Evolutionary conservation across 2,113 vertebrate species (phyloP).

Genomic region (Geothlypis trichas): DNA sequence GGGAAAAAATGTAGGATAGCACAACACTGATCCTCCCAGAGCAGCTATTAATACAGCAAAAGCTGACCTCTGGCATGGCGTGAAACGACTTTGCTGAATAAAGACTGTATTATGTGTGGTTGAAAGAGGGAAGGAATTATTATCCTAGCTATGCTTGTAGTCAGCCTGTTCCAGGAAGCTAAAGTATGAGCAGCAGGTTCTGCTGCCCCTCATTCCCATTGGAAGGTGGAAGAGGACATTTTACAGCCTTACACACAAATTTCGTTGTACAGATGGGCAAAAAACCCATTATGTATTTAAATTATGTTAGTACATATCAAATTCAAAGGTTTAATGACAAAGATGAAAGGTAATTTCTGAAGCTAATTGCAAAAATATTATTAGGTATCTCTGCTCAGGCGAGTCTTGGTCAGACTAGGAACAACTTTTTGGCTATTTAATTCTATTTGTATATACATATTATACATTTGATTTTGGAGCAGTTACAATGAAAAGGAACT

Average conservation of each 20-base stretch:
- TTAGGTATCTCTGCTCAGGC: background rate
- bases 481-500: background rate
- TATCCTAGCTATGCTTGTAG: conserved; percentile 53
- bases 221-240: background rate
- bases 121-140: conserved; percentile 72
- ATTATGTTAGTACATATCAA: background rate
- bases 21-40: conserved; percentile 81
- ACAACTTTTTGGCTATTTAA: background rate
- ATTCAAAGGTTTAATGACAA: background rate
- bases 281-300: background rate
- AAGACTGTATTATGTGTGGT: conserved; percentile 76
- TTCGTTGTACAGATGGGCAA: background rate
- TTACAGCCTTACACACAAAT: background rate
- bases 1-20: conserved; percentile 81
- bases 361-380: background rate
- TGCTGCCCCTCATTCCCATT: background rate
- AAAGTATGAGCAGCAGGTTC: conserved; percentile 40
- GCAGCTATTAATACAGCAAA: conserved; percentile 82
- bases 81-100: conserved; percentile 80
- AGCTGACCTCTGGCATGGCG: conserved; percentile 77
- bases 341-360: background rate
- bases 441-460: background rate
- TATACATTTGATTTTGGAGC: background rate
- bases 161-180: conserved; percentile 56
- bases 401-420: background rate